These are phyloP conservation scores for Esperia sulphurella DNA, from an alignment of 2,888 invertebrate species.

Conservation along the genomic window DNA sequence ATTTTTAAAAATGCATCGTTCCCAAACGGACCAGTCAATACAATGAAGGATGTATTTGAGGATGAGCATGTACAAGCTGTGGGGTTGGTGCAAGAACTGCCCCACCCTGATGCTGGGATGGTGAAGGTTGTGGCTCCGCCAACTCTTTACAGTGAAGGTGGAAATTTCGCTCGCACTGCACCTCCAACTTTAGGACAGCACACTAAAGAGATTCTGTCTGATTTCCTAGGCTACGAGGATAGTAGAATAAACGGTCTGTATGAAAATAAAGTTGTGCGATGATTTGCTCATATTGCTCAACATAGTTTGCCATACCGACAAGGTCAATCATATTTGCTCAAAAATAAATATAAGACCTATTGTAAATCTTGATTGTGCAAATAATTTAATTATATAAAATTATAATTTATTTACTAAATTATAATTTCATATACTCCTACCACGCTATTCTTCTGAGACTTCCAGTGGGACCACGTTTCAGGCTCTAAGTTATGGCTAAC, in stretches of 20 bases:
- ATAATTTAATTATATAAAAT: too few species aligned
- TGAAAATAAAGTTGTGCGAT: conserved; percentile 58
- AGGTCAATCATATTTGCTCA: too few species aligned
- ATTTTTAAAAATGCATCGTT: conserved; percentile 87
- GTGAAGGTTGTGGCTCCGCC: conserved; percentile 92
- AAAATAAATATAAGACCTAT: too few species aligned
- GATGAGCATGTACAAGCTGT: conserved; percentile 91
- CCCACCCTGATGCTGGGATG: conserved; percentile 83
- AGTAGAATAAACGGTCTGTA: conserved; percentile 78
- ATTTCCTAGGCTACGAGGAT: conserved; percentile 82
- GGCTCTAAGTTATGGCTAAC: too few species aligned
- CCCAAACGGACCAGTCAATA: conserved; percentile 95
- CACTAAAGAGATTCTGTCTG: conserved; percentile 86
- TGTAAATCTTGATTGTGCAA: too few species aligned
- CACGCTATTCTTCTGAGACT: too few species aligned
- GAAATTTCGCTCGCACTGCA: conserved; percentile 83
- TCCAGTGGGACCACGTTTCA: too few species aligned
- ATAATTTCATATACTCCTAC: too few species aligned
- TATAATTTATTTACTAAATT: too few species aligned
- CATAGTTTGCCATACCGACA: too few species aligned
- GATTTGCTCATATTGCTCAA: too few species aligned
- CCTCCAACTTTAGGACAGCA: conserved; percentile 95
- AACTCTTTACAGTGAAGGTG: conserved; percentile 87
- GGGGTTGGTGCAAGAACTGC: conserved; percentile 84
- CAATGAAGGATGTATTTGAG: conserved; percentile 89